These are phyloP conservation scores for Pitta sordida DNA, from an alignment of 2,113 vertebrate species.

Conservation along the genomic window DNA sequence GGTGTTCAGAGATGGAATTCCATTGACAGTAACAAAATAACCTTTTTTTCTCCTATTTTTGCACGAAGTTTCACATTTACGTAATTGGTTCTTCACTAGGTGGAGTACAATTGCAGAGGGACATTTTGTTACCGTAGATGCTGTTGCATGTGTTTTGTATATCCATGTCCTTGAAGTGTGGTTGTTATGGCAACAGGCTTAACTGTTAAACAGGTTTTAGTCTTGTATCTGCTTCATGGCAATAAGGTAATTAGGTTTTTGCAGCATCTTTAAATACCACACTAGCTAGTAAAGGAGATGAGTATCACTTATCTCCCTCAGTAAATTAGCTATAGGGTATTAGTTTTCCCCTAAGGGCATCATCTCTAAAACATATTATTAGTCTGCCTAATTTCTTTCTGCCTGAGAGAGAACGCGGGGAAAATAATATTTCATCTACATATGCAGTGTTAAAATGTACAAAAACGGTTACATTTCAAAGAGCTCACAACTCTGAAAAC, in stretches of 20 bases:
- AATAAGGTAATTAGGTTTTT: constrained; percentile 48
- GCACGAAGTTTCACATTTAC: not conserved
- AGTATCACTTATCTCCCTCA: not conserved
- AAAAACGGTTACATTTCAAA: not conserved
- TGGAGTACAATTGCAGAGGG: not conserved
- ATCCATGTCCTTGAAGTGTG: constrained; percentile 51
- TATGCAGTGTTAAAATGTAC: not conserved
- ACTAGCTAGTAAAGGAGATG: not conserved
- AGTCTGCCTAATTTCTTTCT: constrained; percentile 9
- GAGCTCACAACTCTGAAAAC: not conserved
- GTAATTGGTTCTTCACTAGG: not conserved
- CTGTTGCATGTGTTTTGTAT: not conserved
- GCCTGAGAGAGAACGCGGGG: not conserved
- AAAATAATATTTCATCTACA: not conserved
- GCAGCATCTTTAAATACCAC: constrained; percentile 12
- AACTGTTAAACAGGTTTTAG: constrained; percentile 45
- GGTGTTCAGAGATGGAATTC: not conserved
- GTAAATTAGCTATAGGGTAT: not conserved
- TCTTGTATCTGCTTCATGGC: not conserved
- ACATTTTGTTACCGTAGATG: constrained; percentile 34
- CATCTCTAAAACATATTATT: not conserved
- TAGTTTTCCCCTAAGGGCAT: not conserved
- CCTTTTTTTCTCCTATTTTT: not conserved
- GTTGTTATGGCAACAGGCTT: constrained; percentile 68
- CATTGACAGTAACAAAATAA: not conserved